Base-by-base conservation (phyloP, 1,140 invertebrate species). In the Trachymyrmex septentrionalis region DNA sequence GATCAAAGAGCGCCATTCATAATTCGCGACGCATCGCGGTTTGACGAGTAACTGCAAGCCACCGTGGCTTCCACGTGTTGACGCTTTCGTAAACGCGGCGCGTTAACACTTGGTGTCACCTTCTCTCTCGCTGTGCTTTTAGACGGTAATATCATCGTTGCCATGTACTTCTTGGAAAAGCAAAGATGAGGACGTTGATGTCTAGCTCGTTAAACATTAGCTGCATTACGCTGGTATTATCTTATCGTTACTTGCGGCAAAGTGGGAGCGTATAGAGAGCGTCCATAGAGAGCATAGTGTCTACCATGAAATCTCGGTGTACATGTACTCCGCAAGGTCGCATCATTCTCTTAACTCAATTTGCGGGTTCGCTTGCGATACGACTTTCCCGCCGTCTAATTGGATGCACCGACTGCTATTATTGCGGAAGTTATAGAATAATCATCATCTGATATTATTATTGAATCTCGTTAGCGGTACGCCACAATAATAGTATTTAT, bases 1-100 rank as follows among this genome's bases (percentile, higher is more conserved):
- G 84, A 89, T 91, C 86, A 87, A 90, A 90, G 78, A 86, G 57
- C 73, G 89, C 87, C 27, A 92, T 92, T 93, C 89, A 93, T 92
- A 92, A 91, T 92, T 88, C 86, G 90, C 85, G 71, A 88, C 87
- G 85, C 88, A 50, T 84, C 88, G 88, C 88, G 88, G 78, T 90
- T 90, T 78, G 72, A 67, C 76, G 30, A 63, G 30, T 27, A 50
- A 66, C 44, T 30, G 76, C 44, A 21, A 59, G 53, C 67, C 67
- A 73, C 27, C 84, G 57, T 50, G 72, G 55, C 84, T 66, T n/a
- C 61, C 76, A 72, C 57, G 82, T 72, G 76, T 75, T 16, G 64
- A 55, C 24, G 77, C 85, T 87, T 90, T 82, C 80, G 78, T 85
- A 78, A 90, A 90, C 73, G 76, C 44, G 24, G 2, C 24, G 53